These are phyloP conservation scores for Haemorhous mexicanus DNA, from an alignment of 2,113 vertebrate species.

Conservation along the genomic window DNA sequence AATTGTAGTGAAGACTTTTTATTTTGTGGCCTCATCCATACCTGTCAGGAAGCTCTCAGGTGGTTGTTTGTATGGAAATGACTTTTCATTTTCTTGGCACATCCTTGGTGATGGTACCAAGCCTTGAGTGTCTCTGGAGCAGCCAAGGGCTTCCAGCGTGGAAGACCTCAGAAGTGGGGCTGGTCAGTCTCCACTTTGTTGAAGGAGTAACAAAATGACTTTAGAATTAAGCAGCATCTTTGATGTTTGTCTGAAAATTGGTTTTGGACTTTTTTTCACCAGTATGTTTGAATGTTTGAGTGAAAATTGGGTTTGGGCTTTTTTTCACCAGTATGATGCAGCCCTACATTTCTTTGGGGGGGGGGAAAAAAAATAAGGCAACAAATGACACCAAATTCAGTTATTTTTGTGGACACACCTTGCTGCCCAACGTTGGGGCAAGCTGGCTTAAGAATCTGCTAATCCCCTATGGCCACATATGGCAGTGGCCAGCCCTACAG, in stretches of 20 bases:
- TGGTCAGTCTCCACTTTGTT: not conserved
- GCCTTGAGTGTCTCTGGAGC: not conserved
- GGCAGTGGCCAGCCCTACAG: not conserved
- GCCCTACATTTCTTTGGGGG: not conserved
- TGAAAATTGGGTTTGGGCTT: not conserved
- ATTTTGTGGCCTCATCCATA: not conserved
- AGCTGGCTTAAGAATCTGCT: not conserved
- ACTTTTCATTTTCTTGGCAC: not conserved
- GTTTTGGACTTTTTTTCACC: not conserved
- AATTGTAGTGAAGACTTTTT: not conserved
- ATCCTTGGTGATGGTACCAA: not conserved
- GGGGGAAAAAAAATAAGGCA: not conserved
- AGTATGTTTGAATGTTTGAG: not conserved
- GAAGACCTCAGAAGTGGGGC: not conserved
- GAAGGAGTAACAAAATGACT: fast-evolving
- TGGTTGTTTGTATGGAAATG: not conserved
- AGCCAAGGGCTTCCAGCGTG: not conserved
- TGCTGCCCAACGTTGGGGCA: not conserved
- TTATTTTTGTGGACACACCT: not conserved
- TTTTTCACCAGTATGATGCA: fast-evolving
- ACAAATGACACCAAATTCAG: not conserved
- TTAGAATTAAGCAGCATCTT: not conserved
- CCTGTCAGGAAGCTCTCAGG: not conserved
- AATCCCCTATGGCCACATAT: fast-evolving
- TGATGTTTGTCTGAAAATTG: not conserved